Percentiles rank a stretch among this genome's conserved stretches.
Conservation (phyloP, 1,140 invertebrate genomes). For the Pteromalus puparum region DNA sequence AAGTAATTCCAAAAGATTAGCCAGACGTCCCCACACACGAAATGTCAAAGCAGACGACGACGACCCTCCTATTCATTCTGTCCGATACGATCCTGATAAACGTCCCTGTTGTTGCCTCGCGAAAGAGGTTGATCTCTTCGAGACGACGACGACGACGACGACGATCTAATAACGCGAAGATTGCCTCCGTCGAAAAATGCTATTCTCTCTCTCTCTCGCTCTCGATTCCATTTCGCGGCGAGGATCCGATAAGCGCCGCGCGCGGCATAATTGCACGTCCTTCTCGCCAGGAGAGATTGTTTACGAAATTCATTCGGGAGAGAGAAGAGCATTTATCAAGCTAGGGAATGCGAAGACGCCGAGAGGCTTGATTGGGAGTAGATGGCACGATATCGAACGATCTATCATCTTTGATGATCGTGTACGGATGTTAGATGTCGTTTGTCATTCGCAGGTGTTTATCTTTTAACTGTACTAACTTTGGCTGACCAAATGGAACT, state of each 20-base stretch:
- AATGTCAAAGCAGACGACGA: conserved; percentile 7
- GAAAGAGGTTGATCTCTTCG: neutral
- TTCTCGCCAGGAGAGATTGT: conserved; percentile 18
- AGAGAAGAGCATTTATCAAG: conserved; percentile 18
- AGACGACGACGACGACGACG: conserved; percentile 1
- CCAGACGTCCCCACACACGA: neutral
- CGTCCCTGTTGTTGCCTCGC: conserved; percentile 47
- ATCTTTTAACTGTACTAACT: no score
- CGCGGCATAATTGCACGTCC: conserved; percentile 42
- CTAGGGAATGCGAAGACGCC: neutral
- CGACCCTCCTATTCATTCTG: conserved; percentile 42
- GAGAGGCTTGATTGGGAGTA: neutral
- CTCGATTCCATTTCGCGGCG: conserved; percentile 43
- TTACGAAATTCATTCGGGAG: conserved; percentile 42
- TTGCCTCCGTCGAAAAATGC: conserved; percentile 35
- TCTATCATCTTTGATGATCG: conserved; percentile 21
- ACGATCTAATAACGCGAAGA: conserved; percentile 41
- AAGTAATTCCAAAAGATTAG: neutral
- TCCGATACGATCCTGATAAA: conserved; percentile 57
- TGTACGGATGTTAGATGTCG: neutral
- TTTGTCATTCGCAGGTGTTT: neutral
- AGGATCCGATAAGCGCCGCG: conserved; percentile 29
- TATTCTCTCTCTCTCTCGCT: neutral
- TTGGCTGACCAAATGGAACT: no score
- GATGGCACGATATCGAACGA: neutral